phyloP scores from a whole-genome alignment of 2,888 invertebrate species.

The Margaritifera margaritifera region DNA sequence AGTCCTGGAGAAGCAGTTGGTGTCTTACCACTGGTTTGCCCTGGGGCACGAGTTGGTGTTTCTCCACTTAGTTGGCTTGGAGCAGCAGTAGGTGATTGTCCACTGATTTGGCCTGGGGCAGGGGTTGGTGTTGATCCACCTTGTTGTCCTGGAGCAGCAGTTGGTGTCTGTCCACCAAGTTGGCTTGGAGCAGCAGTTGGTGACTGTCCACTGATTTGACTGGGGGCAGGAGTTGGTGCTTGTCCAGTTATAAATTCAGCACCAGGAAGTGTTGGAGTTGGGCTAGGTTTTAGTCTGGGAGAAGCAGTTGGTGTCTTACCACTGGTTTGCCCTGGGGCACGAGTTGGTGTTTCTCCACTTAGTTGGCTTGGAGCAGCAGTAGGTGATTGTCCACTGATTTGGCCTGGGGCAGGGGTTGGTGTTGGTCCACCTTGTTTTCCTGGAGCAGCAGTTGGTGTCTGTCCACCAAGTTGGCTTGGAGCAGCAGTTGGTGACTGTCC shows the following conservation, averaged over 20 bases:
- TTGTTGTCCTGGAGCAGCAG: too few relatives aligned
- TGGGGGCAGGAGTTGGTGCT: slow-evolving; percentile 30
- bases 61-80: too few relatives aligned
- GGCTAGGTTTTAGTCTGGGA: slow-evolving; percentile 18
- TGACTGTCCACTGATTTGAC: slow-evolving; percentile 11
- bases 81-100: too few relatives aligned
- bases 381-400: slow-evolving; percentile 24
- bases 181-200: slow-evolving; percentile 34
- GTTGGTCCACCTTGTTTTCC: slow-evolving; percentile 10
- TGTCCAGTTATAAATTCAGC: slow-evolving; percentile 18
- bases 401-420: slow-evolving; percentile 24
- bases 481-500: slow-evolving; percentile 3
- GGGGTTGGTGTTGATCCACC: too few relatives aligned
- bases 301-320: slow-evolving; percentile 28
- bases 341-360: slow-evolving; percentile 22
- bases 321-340: slow-evolving; percentile 16
- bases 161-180: slow-evolving; percentile 18
- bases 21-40: slow-evolving; percentile 19
- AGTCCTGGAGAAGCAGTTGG: slow-evolving; percentile 30
- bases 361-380: slow-evolving; percentile 18
- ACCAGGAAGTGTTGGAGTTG: slow-evolving; percentile 28
- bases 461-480: not conserved
- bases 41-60: slow-evolving; percentile 17
- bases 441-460: slow-evolving; percentile 28
- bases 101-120: too few relatives aligned